phyloP scores from a whole-genome alignment of 1,140 invertebrate species.

The Drosophila nasuta region DNA sequence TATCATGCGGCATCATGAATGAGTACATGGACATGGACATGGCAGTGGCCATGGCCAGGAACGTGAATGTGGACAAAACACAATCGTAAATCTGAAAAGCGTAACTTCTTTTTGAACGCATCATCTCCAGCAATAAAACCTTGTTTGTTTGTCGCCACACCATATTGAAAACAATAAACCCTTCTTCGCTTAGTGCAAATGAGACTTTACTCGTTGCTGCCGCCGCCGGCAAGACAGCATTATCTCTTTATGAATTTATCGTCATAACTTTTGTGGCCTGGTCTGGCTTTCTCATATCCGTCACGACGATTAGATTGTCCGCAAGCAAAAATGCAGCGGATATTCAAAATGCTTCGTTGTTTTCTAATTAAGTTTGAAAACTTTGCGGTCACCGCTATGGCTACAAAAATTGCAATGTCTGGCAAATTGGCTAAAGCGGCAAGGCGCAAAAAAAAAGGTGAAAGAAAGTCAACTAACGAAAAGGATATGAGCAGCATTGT shows the following conservation, averaged over 20 bases:
- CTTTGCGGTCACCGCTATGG: conserved; percentile 32
- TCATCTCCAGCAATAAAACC: conserved; percentile 66
- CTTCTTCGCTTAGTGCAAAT: conserved; percentile 52
- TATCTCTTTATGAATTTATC: conserved; percentile 83
- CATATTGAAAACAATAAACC: conserved; percentile 46
- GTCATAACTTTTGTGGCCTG: conserved; percentile 50
- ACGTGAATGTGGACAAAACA: conserved; percentile 7
- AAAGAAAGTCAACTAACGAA: conserved; percentile 11
- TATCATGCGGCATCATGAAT: conserved; percentile 54
- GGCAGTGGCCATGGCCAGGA: conserved; percentile 4
- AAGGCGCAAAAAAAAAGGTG: neutral
- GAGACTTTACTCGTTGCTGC: conserved; percentile 50
- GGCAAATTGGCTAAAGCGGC: conserved; percentile 24
- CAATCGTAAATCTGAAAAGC: conserved; percentile 69
- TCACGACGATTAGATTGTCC: conserved; percentile 70
- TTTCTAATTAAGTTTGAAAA: conserved; percentile 71
- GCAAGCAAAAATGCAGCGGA: conserved; percentile 67
- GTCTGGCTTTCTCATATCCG: conserved; percentile 74
- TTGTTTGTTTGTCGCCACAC: conserved; percentile 62
- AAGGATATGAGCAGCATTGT: conserved; percentile 52
- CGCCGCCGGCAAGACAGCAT: conserved; percentile 39
- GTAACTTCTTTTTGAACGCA: conserved; percentile 50
- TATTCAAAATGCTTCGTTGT: conserved; percentile 64
- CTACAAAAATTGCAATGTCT: conserved; percentile 28
- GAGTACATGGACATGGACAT: conserved; percentile 1